These are phyloP conservation scores for Stylophora pistillata DNA, from an alignment of 64 coral and sea anemone genomes.

Conservation along the genomic window DNA sequence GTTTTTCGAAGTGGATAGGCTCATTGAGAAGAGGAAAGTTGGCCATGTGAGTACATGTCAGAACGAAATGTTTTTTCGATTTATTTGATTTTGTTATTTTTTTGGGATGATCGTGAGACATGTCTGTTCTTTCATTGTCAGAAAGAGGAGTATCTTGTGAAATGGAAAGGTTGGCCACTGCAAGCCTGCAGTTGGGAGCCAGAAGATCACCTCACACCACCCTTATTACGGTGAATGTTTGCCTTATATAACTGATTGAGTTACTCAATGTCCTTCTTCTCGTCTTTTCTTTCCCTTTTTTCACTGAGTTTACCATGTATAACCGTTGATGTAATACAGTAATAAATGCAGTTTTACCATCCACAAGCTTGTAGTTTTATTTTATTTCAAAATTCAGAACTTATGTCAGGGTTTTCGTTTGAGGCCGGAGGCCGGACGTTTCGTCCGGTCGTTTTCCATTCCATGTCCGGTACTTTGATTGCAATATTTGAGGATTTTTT, in stretches of 20 bases:
- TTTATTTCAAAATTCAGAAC: no score
- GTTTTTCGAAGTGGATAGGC: constrained; percentile 23
- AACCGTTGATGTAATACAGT: no score
- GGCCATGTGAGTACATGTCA: background rate
- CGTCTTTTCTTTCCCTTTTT: no score
- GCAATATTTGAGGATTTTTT: no score
- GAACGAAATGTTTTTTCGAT: background rate
- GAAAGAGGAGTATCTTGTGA: constrained; percentile 37
- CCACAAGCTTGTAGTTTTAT: no score
- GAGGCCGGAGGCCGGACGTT: constrained; percentile 62
- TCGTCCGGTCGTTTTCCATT: constrained; percentile 74
- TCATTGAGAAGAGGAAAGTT: constrained; percentile 29
- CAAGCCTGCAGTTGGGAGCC: no score
- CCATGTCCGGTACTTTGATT: constrained; percentile 66
- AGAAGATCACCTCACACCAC: no score
- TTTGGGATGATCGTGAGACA: constrained; percentile 13
- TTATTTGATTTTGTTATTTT: constrained; percentile 26
- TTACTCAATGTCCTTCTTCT: no score
- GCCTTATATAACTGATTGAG: no score
- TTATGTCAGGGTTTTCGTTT: constrained; percentile 7
- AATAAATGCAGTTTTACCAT: no score
- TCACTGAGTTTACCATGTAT: no score
- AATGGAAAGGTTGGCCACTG: constrained; percentile 46
- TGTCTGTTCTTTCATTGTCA: constrained; percentile 31
- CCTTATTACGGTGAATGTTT: no score